Evolutionary conservation across 2,888 invertebrate species (phyloP).

Genomic region (Ophion slaviceki): DNA sequence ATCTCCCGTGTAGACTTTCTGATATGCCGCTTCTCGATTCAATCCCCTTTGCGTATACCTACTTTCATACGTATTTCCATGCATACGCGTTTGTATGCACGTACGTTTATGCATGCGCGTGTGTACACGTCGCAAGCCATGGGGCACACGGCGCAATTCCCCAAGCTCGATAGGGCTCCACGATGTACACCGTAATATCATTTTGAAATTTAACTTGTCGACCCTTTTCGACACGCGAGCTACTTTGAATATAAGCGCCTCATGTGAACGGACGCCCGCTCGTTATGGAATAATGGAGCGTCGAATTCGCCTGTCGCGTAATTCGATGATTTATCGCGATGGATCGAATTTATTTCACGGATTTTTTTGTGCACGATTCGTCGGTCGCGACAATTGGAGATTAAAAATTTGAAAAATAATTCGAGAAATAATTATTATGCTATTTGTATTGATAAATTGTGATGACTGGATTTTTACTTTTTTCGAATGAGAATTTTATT

Average conservation of each 20-base stretch:
- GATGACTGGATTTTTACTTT: too few relatives aligned
- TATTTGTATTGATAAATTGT: too few relatives aligned
- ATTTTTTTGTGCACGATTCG: neutral
- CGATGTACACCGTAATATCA: constrained; percentile 55
- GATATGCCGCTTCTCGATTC: constrained; percentile 53
- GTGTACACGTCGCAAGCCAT: constrained; percentile 14
- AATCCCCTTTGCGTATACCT: constrained; percentile 28
- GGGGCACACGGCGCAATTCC: constrained; percentile 52
- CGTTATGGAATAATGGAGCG: constrained; percentile 32
- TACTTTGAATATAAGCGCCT: constrained; percentile 45
- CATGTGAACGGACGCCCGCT: constrained; percentile 29
- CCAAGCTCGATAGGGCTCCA: constrained; percentile 41
- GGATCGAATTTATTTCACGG: neutral
- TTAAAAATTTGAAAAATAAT: too few relatives aligned
- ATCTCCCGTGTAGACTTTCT: constrained; percentile 43
- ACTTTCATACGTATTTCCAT: neutral
- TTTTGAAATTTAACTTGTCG: constrained; percentile 68
- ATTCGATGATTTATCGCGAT: constrained; percentile 31
- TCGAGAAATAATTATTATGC: too few relatives aligned
- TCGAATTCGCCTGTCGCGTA: constrained; percentile 36
- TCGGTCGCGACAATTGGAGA: too few relatives aligned
- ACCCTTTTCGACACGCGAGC: constrained; percentile 59
- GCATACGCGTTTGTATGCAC: neutral
- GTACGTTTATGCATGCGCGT: neutral
- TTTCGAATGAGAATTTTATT: too few relatives aligned